A percentile compares a stretch with the other conserved stretches of the same genome.
These are phyloP conservation scores for Lampropteryx suffumata DNA, from an alignment of 2,888 invertebrate species.

Conservation along the genomic window DNA sequence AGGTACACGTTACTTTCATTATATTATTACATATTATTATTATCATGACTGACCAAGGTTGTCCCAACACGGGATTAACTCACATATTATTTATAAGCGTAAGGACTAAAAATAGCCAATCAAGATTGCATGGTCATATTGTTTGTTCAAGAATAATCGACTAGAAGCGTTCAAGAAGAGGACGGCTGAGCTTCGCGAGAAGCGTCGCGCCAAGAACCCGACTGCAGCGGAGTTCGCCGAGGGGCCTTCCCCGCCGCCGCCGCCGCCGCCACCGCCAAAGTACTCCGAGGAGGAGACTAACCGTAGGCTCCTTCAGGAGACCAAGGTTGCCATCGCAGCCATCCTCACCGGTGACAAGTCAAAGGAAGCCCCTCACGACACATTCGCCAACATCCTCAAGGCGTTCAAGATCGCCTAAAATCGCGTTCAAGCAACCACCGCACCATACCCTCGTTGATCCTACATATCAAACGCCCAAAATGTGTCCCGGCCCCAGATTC, in stretches of 20 bases:
- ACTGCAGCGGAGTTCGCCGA: not conserved
- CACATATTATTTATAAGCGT: too few relatives aligned
- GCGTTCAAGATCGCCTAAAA: not conserved
- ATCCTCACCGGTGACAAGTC: slow-evolving; percentile 10
- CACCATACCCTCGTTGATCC: not conserved
- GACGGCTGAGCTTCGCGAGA: not conserved
- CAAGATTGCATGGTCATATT: too few relatives aligned
- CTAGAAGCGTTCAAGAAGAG: slow-evolving; percentile 8
- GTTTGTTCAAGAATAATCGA: slow-evolving; percentile 1
- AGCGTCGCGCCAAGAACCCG: slow-evolving; percentile 4
- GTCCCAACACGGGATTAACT: too few relatives aligned
- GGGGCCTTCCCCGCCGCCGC: not conserved
- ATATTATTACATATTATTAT: too few relatives aligned
- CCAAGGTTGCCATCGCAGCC: slow-evolving; percentile 14
- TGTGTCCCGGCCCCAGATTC: not conserved
- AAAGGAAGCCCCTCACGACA: slow-evolving; percentile 1
- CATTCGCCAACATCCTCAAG: slow-evolving; percentile 1
- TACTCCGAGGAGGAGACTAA: slow-evolving; percentile 6
- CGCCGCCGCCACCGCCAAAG: not conserved
- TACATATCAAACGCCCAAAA: slow-evolving; percentile 3
- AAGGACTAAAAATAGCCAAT: too few relatives aligned
- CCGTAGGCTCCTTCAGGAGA: slow-evolving; percentile 7
- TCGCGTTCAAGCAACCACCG: not conserved
- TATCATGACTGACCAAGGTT: too few relatives aligned
- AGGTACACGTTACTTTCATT: too few relatives aligned